Conservation (phyloP, 1,140 invertebrate genomes). For the Papilio xuthus region DNA sequence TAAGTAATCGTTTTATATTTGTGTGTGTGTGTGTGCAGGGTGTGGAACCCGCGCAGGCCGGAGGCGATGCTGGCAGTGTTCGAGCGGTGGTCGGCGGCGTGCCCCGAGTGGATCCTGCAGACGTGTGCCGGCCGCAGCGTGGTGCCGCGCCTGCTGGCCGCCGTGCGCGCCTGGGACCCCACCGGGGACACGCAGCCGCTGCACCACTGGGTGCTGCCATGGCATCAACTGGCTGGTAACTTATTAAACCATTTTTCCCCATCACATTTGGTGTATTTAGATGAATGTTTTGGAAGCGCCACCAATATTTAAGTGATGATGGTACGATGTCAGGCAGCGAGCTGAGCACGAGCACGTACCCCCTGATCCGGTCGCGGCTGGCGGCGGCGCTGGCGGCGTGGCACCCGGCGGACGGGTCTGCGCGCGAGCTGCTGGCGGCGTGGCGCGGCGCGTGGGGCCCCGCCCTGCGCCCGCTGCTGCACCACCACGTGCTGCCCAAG, state of each 20-base stretch:
- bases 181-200: slow-evolving; percentile 96
- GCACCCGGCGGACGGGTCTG: slow-evolving; percentile 96
- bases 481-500: slow-evolving; percentile 96
- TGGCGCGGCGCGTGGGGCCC: slow-evolving; percentile 92
- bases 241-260: slow-evolving; percentile 31
- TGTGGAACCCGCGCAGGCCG: slow-evolving; percentile 89
- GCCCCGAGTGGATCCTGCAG: slow-evolving; percentile 92
- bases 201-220: slow-evolving; percentile 98
- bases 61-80: slow-evolving; percentile 90
- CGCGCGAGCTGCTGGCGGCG: slow-evolving; percentile 94
- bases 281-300: too few relatives aligned
- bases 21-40: slow-evolving; percentile 43
- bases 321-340: slow-evolving; percentile 80
- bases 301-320: too few relatives aligned
- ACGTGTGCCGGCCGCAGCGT: slow-evolving; percentile 92
- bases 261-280: too few relatives aligned
- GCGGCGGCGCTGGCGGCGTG: slow-evolving; percentile 93
- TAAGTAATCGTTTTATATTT: too few relatives aligned
- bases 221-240: slow-evolving; percentile 82
- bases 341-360: slow-evolving; percentile 92
- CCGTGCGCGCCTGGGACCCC: slow-evolving; percentile 97
- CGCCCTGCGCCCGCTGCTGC: slow-evolving; percentile 92
- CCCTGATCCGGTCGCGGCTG: slow-evolving; percentile 96
- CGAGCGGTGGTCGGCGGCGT: slow-evolving; percentile 89
- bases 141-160: slow-evolving; percentile 88